Evolutionary conservation across 1,140 invertebrate genomes (phyloP), one percentile per base, ranked within the genome.

Genomic region (Ips typographus): DNA sequence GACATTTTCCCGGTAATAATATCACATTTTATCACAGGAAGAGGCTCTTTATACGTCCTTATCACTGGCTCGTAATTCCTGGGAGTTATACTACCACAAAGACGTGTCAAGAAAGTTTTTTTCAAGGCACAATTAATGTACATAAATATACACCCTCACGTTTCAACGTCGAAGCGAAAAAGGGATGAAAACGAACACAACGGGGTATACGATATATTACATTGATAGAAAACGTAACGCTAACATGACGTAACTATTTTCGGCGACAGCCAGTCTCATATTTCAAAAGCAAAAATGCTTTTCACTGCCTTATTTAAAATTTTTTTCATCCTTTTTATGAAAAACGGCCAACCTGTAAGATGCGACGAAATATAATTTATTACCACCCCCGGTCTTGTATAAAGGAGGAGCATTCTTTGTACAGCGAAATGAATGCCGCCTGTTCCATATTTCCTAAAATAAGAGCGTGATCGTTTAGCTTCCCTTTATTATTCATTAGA

Each of bases 11-110:
- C 44, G 61, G 61, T 55, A 64, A 64, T 64, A 64, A 55, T 64
- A 64, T 53, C 47, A 55, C 61, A 55, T 55, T 64, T 64, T 64
- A 64, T 64, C 61, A 64, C 52, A 64, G 61, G 61, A 55, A 55
- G 52, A 47, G 49, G 36, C 40, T 64, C 61, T 52, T 64, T 64
- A 64, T 64, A 55, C 40, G 39, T 64, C 52, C 22, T 64, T 64
- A 64, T 64, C 61, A 64, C 39, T 42, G 61, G 37, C 36, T 8
- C 52, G 41, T 64, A 64, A 64, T 64, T 64, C 52, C 61, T 55
- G 39, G 51, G 49, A 64, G 58, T 42, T 60, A 60, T 60, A 22
- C 22, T 60, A 44, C 44, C 44, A 22, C 1, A 22, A 22, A 49
- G 44, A 49, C 44, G 44, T 49, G 44, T 49, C 2, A 49, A 49